Base-by-base conservation (phyloP, 1,140 invertebrate genomes). In the Pogonomyrmex californicus region DNA sequence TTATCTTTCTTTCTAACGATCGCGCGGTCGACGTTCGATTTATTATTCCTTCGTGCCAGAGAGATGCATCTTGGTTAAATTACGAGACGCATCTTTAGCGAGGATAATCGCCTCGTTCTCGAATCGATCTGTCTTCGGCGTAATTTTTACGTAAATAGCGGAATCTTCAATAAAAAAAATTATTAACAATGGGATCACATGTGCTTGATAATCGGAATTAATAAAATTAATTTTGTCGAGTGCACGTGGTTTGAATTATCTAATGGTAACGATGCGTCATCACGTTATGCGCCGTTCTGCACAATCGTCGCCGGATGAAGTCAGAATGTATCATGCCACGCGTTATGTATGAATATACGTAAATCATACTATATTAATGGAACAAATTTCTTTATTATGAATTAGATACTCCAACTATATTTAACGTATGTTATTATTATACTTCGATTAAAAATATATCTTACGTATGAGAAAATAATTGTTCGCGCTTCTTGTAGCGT, bases 21-120 rank as follows among this genome's bases (percentile, higher is more conserved):
- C 23, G 23, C n/a, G 56, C 60, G 66, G 49, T 88, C 82, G 73
- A 63, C 17, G 56, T 38, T 51, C 76, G 44, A 70, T 85, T 85
- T 63, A 44, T 85, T 49, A 41, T 78, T 75, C 30, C 33, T 47
- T 38, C 38, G 38, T 62, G 36, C 14, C 75, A 51, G 9, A 38
- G 49, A 70, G 9, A 63, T n/a, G 9, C 30, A 62, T 77, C 41
- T 4, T 12, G 58, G 30, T 47, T 36, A 23, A 63, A 56, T 47
- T 47, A 14, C 30, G 44, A 47, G 58, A 63, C 44, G 58, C 30
- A 38, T 58, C n/a, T 76, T 5, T 63, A 49, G 33, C 2, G 14
- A 7, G 36, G 9, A 38, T 36, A 10, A 23, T 60, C 38, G 7
- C 47, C 17, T 2, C 2, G 10, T 12, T 17, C 41, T 41, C 63